Percentiles rank a stretch among this genome's conserved stretches.
Evolutionary conservation across 2,888 invertebrate species (phyloP).

Genomic region (Globia sparganii): DNA sequence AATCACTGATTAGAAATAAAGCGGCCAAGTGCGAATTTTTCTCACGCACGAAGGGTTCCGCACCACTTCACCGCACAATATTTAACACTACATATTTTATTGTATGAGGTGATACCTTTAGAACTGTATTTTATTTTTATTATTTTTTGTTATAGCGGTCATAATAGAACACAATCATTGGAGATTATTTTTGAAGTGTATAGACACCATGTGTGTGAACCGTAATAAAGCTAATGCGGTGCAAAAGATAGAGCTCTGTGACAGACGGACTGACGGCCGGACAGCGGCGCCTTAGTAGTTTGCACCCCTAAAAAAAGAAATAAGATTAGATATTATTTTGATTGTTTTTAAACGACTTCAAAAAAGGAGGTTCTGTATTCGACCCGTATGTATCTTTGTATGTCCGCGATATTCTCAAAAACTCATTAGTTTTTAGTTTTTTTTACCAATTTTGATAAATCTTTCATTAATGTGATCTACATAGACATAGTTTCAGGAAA

Average conservation of each 20-base stretch:
- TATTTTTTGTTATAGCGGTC: not conserved
- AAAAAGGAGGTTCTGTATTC: too few species aligned
- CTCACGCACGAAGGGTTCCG: not conserved
- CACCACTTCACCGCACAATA: not conserved
- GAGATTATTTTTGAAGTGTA: not conserved
- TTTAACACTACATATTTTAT: not conserved
- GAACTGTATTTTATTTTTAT: not conserved
- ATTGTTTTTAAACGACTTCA: too few species aligned
- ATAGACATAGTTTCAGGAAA: too few species aligned
- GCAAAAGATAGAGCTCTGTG: not conserved
- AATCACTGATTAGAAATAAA: constrained; percentile 7
- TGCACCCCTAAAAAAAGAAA: not conserved
- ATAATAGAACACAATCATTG: not conserved
- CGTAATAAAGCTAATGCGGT: not conserved
- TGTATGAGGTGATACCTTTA: not conserved
- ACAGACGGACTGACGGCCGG: not conserved
- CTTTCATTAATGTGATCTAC: too few species aligned
- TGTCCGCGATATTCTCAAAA: too few species aligned
- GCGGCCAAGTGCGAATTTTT: not conserved
- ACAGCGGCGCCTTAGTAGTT: not conserved
- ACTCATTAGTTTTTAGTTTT: too few species aligned
- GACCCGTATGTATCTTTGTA: too few species aligned
- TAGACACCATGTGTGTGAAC: too few species aligned
- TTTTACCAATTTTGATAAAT: too few species aligned
- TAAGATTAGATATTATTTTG: not conserved